Conservation (phyloP, 2,888 invertebrate genomes). For the Heteromurus nitidus region DNA sequence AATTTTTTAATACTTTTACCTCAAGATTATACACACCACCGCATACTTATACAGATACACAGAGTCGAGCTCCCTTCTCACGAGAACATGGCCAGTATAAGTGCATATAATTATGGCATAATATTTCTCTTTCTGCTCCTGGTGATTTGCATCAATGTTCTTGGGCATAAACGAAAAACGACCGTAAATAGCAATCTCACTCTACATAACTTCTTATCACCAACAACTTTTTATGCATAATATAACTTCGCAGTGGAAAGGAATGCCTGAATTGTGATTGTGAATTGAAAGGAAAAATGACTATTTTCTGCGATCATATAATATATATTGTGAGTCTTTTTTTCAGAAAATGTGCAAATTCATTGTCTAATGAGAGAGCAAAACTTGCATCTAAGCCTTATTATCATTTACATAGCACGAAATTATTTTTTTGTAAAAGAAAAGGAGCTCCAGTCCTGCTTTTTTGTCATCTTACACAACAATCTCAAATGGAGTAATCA, state of each 20-base stretch:
- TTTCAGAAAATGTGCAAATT: neutral
- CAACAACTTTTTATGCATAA: too few species aligned
- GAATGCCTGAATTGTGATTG: too few species aligned
- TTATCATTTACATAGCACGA: neutral
- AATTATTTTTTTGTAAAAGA: too few species aligned
- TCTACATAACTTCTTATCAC: too few species aligned
- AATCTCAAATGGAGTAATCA: neutral
- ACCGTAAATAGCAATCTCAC: too few species aligned
- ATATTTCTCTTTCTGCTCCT: neutral
- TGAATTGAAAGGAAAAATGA: too few species aligned
- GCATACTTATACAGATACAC: constrained; percentile 6
- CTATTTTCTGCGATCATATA: too few species aligned
- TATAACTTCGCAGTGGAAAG: too few species aligned
- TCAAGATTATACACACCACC: constrained; percentile 12
- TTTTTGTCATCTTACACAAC: neutral
- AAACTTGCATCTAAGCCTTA: too few species aligned
- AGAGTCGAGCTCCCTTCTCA: neutral
- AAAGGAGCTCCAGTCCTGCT: neutral
- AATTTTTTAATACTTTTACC: neutral
- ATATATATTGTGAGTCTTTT: neutral
- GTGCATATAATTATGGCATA: neutral
- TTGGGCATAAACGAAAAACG: too few species aligned
- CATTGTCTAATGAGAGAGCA: constrained; percentile 1
- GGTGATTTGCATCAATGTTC: constrained; percentile 5
- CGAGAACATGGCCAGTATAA: neutral